Percentiles rank a stretch among this genome's conserved stretches.
Conservation (phyloP, 2,113 vertebrate genomes). For the Carlito syrichta region DNA sequence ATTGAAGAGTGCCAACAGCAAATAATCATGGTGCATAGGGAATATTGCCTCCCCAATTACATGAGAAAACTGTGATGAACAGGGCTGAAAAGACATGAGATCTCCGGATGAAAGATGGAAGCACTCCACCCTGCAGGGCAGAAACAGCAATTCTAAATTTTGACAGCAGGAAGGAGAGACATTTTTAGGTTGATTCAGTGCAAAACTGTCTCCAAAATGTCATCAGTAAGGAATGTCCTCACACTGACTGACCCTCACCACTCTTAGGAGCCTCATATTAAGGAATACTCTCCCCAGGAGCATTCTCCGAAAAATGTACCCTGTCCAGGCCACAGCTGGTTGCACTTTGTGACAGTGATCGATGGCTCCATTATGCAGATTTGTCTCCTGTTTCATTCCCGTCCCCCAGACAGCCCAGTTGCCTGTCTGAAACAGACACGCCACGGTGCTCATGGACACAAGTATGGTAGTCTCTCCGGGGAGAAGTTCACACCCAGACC, state of each 20-base stretch:
- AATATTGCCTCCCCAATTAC: not conserved
- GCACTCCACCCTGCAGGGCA: not conserved
- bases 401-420: not conserved
- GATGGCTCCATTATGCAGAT: constrained; percentile 4
- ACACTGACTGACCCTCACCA: not conserved
- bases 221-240: constrained; percentile 19
- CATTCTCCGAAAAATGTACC: not conserved
- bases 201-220: constrained; percentile 3
- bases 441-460: not conserved
- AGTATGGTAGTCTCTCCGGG: not conserved
- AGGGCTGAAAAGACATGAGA: not conserved
- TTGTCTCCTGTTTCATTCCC: not conserved
- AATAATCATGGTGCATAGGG: not conserved
- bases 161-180: not conserved
- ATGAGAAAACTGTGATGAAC: not conserved
- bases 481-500: not conserved
- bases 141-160: not conserved
- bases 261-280: not conserved
- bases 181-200: constrained; percentile 38
- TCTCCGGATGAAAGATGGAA: not conserved
- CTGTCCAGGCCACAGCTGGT: constrained; percentile 31
- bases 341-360: constrained; percentile 51
- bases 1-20: constrained; percentile 38
- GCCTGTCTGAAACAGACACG: not conserved
- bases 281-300: not conserved